These are phyloP conservation scores for Turritopsis rubra DNA, from an alignment of 30 jellyfish, hydroid and myxozoan species.

Conservation along the genomic window DNA sequence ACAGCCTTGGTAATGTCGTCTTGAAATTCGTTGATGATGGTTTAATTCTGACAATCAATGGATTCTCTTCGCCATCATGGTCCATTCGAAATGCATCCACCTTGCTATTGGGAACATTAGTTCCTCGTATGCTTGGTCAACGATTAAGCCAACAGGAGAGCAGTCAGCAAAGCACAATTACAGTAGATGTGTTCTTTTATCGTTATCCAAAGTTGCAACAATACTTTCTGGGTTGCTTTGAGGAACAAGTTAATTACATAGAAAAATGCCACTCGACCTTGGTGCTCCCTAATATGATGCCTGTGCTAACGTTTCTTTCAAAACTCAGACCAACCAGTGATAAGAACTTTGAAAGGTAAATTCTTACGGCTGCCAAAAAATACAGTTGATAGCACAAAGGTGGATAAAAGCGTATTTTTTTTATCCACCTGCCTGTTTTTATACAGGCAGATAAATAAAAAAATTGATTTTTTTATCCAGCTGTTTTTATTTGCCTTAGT, in stretches of 20 bases:
- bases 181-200: conserved; percentile 46
- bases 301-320: conserved; percentile 64
- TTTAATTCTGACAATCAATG: conserved; percentile 53
- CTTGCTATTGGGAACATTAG: conserved; percentile 57
- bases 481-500: no score
- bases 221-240: conserved; percentile 24
- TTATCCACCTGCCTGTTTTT: no score
- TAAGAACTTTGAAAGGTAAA: background rate
- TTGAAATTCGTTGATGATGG: conserved; percentile 64
- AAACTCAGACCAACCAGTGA: conserved; percentile 53
- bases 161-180: conserved; percentile 52
- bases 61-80: conserved; percentile 78
- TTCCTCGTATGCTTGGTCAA: conserved; percentile 91
- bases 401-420: no score
- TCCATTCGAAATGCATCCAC: conserved; percentile 84
- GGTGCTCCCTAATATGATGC: conserved; percentile 46
- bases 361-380: no score
- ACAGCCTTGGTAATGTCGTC: conserved; percentile 58
- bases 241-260: conserved; percentile 1
- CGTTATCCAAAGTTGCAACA: conserved; percentile 49
- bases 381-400: no score
- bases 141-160: conserved; percentile 59
- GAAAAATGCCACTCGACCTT: no score
- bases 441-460: no score
- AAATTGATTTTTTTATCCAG: no score